These are phyloP conservation scores for Synanthedon andrenaeformis DNA, from an alignment of 2,888 invertebrate species.

Conservation along the genomic window DNA sequence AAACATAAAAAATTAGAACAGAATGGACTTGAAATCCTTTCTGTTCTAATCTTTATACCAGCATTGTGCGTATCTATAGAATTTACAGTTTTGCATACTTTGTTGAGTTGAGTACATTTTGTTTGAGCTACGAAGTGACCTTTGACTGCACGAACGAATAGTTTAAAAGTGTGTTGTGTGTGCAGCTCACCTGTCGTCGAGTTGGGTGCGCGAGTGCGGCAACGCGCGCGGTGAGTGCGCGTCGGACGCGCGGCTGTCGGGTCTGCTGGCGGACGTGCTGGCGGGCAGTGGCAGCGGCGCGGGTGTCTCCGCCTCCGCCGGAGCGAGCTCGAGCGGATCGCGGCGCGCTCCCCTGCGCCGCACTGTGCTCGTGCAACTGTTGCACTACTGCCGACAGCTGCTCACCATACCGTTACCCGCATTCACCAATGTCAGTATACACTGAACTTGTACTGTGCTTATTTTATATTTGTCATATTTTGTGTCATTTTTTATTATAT, in stretches of 20 bases:
- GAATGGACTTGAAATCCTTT: no score
- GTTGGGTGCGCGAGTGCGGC: slow-evolving; percentile 36
- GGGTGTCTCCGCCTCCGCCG: slow-evolving; percentile 60
- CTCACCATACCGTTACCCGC: slow-evolving; percentile 39
- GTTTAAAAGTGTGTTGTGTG: no score
- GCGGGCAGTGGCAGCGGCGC: slow-evolving; percentile 71
- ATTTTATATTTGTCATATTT: not conserved
- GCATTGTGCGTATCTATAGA: no score
- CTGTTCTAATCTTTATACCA: no score
- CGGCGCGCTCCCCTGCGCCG: slow-evolving; percentile 75
- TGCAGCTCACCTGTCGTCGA: slow-evolving; percentile 48
- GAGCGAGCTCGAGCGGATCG: slow-evolving; percentile 39
- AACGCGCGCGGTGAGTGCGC: slow-evolving; percentile 58
- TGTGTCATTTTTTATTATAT: no score
- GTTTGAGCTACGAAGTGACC: no score
- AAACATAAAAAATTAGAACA: no score
- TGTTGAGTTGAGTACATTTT: no score
- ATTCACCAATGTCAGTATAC: not conserved
- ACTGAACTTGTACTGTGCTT: not conserved
- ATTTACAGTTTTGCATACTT: no score
- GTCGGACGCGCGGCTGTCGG: slow-evolving; percentile 70
- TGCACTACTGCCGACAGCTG: slow-evolving; percentile 75
- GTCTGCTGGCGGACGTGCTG: slow-evolving; percentile 78
- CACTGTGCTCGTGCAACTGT: slow-evolving; percentile 76
- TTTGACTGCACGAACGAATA: no score